phyloP scores from a whole-genome alignment of 2,113 vertebrate species.

The Rissa tridactyla region DNA sequence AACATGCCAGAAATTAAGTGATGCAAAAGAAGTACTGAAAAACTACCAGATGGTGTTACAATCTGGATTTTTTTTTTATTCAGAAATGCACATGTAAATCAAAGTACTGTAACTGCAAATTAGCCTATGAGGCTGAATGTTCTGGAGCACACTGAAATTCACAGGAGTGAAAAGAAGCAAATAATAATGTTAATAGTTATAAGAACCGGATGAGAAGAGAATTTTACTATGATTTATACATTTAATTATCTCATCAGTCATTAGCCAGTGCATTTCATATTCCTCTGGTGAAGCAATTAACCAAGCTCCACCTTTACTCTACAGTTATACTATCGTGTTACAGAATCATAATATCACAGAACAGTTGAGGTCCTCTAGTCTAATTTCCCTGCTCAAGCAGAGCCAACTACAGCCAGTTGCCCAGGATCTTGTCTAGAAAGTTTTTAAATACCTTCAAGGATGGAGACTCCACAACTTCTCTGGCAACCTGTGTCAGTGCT shows the following conservation, averaged over 20 bases:
- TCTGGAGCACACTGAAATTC: conserved; percentile 12
- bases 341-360: background rate
- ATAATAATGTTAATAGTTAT: background rate
- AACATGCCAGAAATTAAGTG: background rate
- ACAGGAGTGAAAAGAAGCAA: background rate
- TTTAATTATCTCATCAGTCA: conserved; percentile 33
- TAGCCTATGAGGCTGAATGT: background rate
- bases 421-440: background rate
- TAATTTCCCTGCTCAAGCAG: background rate
- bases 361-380: background rate
- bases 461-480: background rate
- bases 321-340: background rate
- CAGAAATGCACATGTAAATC: conserved; percentile 5
- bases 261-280: background rate
- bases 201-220: background rate
- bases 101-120: background rate
- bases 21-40: background rate
- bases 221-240: conserved; percentile 3
- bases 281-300: conserved; percentile 11
- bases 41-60: conserved; percentile 2
- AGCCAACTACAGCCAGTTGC: background rate
- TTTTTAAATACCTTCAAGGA: background rate
- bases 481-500: background rate
- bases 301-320: background rate
- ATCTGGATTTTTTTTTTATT: background rate